These are phyloP conservation scores for Mesoclemmys tuberculata DNA, from an alignment of 2,113 vertebrate genomes.

Conservation along the genomic window DNA sequence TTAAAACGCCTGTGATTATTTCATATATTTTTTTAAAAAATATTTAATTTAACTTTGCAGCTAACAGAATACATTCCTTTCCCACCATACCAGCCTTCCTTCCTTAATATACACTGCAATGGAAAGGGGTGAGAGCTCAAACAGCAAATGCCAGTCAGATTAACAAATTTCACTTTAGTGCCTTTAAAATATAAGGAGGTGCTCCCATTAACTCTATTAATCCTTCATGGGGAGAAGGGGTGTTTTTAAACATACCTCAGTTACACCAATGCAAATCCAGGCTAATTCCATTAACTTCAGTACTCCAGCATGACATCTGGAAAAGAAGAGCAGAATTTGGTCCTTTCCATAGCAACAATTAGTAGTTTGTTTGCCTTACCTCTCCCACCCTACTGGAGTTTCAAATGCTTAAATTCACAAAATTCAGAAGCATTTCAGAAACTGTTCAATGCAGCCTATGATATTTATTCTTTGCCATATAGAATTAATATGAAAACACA, in stretches of 20 bases:
- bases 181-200: neutral
- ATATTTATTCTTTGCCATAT: neutral
- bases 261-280: neutral
- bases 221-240: neutral
- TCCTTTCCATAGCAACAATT: neutral
- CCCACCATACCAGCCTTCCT: neutral
- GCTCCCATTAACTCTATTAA: neutral
- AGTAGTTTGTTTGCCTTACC: neutral
- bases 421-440: neutral
- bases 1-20: neutral
- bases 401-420: neutral
- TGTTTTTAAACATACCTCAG: neutral
- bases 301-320: neutral
- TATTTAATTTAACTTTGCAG: neutral
- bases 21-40: neutral
- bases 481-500: no score
- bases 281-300: neutral
- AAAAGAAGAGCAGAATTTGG: neutral
- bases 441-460: neutral
- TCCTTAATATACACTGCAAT: neutral
- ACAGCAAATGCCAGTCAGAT: neutral
- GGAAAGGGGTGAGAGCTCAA: neutral
- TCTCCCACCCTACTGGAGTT: neutral
- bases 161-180: neutral
- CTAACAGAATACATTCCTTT: neutral